A percentile compares a stretch with the other conserved stretches of the same genome.
Conservation (phyloP, 2,113 vertebrate genomes). For the Helogale parvula region DNA sequence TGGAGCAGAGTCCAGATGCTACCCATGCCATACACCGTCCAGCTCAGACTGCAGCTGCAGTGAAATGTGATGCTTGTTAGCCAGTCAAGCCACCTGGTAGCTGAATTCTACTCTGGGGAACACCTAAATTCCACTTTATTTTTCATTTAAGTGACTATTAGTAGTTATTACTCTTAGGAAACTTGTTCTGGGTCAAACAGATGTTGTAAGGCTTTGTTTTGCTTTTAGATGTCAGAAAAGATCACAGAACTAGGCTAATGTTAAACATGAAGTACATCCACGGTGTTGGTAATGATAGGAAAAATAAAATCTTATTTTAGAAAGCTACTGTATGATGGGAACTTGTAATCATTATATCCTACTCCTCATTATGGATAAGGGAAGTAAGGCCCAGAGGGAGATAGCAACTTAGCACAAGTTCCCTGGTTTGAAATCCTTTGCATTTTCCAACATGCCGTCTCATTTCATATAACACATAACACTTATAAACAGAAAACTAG, state of each 20-base stretch:
- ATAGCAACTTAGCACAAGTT: background rate
- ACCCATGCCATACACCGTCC: background rate
- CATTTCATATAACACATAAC: background rate
- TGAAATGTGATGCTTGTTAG: constrained; percentile 2
- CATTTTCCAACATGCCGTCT: background rate
- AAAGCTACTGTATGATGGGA: background rate
- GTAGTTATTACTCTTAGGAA: constrained; percentile 23
- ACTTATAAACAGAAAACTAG: background rate
- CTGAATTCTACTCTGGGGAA: background rate
- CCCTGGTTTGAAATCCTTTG: background rate
- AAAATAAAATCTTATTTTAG: background rate
- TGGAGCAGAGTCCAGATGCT: background rate
- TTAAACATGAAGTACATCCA: background rate
- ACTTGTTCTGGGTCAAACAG: background rate
- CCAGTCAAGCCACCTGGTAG: background rate
- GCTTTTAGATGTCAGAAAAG: constrained; percentile 7
- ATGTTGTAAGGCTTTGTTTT: background rate
- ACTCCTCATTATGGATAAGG: background rate
- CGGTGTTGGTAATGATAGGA: background rate
- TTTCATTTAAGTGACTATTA: constrained; percentile 26
- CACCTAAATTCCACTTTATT: background rate
- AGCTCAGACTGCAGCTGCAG: background rate
- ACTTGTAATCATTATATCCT: background rate
- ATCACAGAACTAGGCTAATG: background rate
- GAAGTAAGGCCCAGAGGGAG: background rate